Conservation (phyloP, 2,888 invertebrate species). For the Nematopogon swammerdamellus region DNA sequence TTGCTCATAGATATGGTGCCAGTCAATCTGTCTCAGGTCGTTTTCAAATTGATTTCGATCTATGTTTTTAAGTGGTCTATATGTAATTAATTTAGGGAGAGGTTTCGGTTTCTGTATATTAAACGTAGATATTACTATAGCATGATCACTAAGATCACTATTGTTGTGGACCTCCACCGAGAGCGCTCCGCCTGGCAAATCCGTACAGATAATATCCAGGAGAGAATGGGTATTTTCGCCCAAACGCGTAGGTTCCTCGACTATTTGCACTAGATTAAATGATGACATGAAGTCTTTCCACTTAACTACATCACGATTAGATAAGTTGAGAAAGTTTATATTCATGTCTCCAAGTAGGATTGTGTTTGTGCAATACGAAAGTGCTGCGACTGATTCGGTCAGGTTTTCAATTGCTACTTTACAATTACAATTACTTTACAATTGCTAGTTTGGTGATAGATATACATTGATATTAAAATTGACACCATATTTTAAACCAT, state of each 20-base stretch:
- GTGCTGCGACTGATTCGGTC: constrained; percentile 9
- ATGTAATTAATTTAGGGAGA: not conserved
- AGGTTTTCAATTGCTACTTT: constrained; percentile 10
- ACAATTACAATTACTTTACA: too few relatives aligned
- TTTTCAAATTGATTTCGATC: not conserved
- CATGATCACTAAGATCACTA: not conserved
- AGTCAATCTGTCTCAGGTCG: not conserved
- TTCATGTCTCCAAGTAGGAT: constrained; percentile 6
- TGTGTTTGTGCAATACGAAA: constrained; percentile 7
- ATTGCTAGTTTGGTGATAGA: too few relatives aligned
- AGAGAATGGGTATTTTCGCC: not conserved
- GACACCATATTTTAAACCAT: too few relatives aligned
- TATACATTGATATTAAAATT: too few relatives aligned
- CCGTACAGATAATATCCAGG: not conserved
- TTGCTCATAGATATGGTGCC: not conserved
- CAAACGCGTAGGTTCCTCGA: not conserved
- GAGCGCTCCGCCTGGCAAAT: not conserved
- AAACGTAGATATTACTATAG: not conserved
- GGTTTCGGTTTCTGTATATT: not conserved
- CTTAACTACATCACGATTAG: not conserved
- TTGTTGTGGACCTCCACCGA: not conserved
- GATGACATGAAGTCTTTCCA: not conserved
- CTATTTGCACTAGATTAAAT: not conserved
- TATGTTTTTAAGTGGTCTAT: not conserved
- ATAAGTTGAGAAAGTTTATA: not conserved